Evolutionary conservation across 2,797 vertebrate genomes (phyloP).

Genomic region (Astyanax mexicanus): DNA sequence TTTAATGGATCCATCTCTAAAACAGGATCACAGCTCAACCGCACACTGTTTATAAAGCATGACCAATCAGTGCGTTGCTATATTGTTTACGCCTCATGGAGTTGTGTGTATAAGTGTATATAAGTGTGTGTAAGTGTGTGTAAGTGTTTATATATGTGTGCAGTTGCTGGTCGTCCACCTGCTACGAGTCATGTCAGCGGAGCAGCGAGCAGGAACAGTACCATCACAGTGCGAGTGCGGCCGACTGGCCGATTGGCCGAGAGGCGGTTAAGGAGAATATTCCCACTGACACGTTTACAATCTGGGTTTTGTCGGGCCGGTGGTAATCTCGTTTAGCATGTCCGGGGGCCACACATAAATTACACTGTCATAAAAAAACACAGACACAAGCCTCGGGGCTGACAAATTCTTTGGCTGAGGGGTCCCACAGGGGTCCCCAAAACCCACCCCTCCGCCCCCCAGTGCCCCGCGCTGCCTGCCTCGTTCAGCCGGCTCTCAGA

Average conservation of each 20-base stretch:
- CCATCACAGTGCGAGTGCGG: slow-evolving; percentile 64
- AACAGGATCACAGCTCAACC: no score
- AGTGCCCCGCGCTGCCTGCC: slow-evolving; percentile 15
- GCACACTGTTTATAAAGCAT: no score
- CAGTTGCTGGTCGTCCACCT: slow-evolving; percentile 29
- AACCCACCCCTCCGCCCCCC: slow-evolving; percentile 15
- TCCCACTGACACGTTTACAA: slow-evolving; percentile 79
- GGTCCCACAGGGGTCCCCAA: slow-evolving; percentile 27
- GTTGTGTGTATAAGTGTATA: no score
- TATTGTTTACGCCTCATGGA: not conserved
- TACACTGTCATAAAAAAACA: slow-evolving; percentile 66
- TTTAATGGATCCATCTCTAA: no score
- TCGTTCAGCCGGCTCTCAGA: slow-evolving; percentile 65
- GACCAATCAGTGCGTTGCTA: not conserved
- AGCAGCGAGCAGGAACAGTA: slow-evolving; percentile 64
- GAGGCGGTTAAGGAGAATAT: slow-evolving; percentile 77
- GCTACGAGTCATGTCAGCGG: slow-evolving; percentile 45
- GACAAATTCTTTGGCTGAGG: slow-evolving; percentile 48
- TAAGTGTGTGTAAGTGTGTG: not conserved
- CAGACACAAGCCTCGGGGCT: slow-evolving; percentile 58
- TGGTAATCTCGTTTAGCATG: slow-evolving; percentile 82
- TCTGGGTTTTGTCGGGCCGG: slow-evolving; percentile 79
- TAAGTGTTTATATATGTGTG: slow-evolving; percentile 28
- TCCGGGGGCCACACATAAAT: slow-evolving; percentile 80
- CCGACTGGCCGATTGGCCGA: slow-evolving; percentile 73